Evolutionary conservation across 1,140 invertebrate genomes (phyloP).

Genomic region (Drosophila persimilis): DNA sequence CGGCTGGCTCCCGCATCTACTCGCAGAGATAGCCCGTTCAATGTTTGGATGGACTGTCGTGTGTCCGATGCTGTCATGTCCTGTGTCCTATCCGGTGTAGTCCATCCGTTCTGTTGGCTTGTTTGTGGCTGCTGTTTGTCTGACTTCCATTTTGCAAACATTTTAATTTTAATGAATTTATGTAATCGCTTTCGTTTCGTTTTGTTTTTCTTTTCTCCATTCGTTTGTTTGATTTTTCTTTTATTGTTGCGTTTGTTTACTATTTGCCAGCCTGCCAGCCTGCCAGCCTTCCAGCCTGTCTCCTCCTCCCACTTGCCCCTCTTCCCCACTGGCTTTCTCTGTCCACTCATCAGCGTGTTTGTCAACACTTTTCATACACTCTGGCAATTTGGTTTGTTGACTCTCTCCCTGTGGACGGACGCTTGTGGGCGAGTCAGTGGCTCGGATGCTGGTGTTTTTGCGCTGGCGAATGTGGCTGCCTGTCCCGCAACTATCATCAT

Average conservation of each 20-base stretch:
- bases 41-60: too few relatives aligned
- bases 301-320: constrained; percentile 2
- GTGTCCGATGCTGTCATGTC: too few relatives aligned
- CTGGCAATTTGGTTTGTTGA: constrained; percentile 23
- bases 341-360: constrained; percentile 31
- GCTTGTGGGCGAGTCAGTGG: background rate
- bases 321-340: background rate
- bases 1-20: constrained; percentile 8
- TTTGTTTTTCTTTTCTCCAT: constrained; percentile 9
- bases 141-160: constrained; percentile 68
- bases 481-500: too few relatives aligned
- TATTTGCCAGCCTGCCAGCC: background rate
- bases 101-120: constrained; percentile 8
- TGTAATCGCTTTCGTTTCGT: constrained; percentile 56
- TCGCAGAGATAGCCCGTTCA: too few relatives aligned
- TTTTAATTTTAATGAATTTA: constrained; percentile 77
- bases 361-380: constrained; percentile 50
- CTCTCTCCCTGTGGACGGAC: constrained; percentile 1
- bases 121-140: constrained; percentile 48
- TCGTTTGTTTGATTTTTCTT: constrained; percentile 21
- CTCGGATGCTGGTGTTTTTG: background rate
- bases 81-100: background rate
- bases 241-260: constrained; percentile 11
- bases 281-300: constrained; percentile 18
- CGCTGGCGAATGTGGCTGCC: too few relatives aligned